phyloP scores from a whole-genome alignment of 2,888 invertebrate species.

The Brachyopa scutellaris region DNA sequence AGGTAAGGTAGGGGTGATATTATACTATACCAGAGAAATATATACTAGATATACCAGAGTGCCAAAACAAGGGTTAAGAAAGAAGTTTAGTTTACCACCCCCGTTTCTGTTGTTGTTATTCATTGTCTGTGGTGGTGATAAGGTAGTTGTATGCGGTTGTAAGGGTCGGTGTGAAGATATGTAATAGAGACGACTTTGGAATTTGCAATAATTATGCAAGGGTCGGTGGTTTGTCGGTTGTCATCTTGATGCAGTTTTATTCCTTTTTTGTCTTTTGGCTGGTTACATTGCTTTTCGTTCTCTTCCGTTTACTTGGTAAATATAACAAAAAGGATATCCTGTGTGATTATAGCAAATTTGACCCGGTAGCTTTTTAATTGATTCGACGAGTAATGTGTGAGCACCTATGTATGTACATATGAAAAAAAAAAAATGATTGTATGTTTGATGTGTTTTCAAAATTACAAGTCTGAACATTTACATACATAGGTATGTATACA shows the following conservation, averaged over 20 bases:
- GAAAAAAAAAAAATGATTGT: no score
- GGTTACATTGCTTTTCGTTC: background rate
- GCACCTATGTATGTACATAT: no score
- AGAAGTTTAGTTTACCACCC: conserved; percentile 31
- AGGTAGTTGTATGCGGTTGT: conserved; percentile 60
- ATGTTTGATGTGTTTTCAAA: background rate
- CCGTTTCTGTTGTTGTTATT: conserved; percentile 46
- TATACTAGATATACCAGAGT: conserved; percentile 44
- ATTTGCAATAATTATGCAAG: conserved; percentile 69
- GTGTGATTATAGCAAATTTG: conserved; percentile 40
- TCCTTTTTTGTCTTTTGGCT: background rate
- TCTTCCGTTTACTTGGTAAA: background rate
- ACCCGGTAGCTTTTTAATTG: conserved; percentile 40
- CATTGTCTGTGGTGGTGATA: conserved; percentile 67
- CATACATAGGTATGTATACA: no score
- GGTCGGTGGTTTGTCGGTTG: conserved; percentile 61
- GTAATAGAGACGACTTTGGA: conserved; percentile 57
- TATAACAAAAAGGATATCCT: conserved; percentile 50
- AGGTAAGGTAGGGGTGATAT: background rate
- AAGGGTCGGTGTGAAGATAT: conserved; percentile 64
- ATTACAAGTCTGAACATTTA: no score
- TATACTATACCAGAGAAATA: background rate
- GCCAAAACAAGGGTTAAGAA: conserved; percentile 67
- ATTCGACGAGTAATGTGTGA: conserved; percentile 30
- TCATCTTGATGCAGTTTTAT: conserved; percentile 35